A percentile compares a stretch with the other conserved stretches of the same genome.
These are phyloP conservation scores for Leptinotarsa texana DNA, from an alignment of 1,140 invertebrate species.

Conservation along the genomic window DNA sequence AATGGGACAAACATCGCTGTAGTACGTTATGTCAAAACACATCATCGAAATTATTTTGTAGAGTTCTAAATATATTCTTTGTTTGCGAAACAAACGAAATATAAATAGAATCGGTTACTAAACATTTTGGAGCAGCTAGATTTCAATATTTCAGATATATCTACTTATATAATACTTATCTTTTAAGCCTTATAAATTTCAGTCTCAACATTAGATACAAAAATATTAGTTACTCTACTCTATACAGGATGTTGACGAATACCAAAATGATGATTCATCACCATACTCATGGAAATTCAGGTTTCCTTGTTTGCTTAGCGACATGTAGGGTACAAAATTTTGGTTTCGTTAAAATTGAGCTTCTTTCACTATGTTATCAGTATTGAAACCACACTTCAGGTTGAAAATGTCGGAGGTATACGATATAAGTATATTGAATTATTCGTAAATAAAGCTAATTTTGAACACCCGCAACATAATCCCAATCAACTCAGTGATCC, in stretches of 20 bases:
- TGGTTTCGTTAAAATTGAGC: too few species aligned
- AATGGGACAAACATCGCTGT: slow-evolving; percentile 18
- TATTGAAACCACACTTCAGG: too few species aligned
- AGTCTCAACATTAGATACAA: slow-evolving; percentile 22
- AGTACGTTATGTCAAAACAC: slow-evolving; percentile 24
- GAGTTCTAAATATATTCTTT: slow-evolving; percentile 18
- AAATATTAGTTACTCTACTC: slow-evolving; percentile 16
- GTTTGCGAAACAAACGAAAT: slow-evolving; percentile 31
- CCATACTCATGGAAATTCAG: neutral
- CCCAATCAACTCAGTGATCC: too few species aligned
- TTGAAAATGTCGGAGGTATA: too few species aligned
- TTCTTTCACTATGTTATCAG: too few species aligned
- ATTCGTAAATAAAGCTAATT: too few species aligned
- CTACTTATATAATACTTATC: slow-evolving; percentile 5
- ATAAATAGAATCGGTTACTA: slow-evolving; percentile 29
- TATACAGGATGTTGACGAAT: slow-evolving; percentile 7
- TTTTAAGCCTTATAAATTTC: slow-evolving; percentile 20
- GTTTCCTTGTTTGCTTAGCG: too few species aligned
- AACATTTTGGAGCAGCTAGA: slow-evolving; percentile 13
- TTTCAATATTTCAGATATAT: slow-evolving; percentile 16
- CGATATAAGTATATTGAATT: too few species aligned
- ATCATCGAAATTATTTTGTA: slow-evolving; percentile 2
- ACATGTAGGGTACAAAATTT: too few species aligned
- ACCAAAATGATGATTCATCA: neutral
- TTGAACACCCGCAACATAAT: too few species aligned